phyloP scores from a whole-genome alignment of 35 echinoderm and acorn worm species.

The Acanthaster planci region DNA sequence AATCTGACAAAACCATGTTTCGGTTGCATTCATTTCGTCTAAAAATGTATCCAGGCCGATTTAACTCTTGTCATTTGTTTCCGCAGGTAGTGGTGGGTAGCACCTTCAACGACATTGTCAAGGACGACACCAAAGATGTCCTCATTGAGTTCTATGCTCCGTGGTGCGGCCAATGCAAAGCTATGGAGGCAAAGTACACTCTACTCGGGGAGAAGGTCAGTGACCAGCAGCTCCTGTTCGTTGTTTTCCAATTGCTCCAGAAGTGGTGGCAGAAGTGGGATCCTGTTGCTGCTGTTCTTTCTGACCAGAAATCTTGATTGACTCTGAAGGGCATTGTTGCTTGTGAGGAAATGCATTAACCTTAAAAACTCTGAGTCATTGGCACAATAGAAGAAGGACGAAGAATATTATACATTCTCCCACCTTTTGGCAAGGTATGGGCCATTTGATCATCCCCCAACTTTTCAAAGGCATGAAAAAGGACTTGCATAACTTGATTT shows the following conservation, averaged over 20 bases:
- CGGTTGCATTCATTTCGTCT: neutral
- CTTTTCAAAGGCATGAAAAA: no score
- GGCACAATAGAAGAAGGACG: no score
- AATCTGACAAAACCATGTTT: neutral
- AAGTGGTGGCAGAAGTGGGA: neutral
- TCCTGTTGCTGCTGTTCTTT: neutral
- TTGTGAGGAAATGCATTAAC: no score
- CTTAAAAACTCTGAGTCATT: no score
- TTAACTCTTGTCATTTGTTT: conserved; percentile 29
- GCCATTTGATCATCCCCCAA: no score
- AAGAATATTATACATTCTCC: no score
- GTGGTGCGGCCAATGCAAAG: conserved; percentile 98
- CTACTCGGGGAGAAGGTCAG: conserved; percentile 85
- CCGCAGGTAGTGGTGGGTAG: conserved; percentile 80
- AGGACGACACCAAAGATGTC: conserved; percentile 84
- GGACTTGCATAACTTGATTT: no score
- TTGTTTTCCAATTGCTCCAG: no score
- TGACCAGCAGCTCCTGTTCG: neutral
- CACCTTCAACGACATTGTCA: conserved; percentile 84
- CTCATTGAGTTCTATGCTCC: conserved; percentile 98
- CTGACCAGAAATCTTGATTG: no score
- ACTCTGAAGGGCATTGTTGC: no score
- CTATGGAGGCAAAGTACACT: conserved; percentile 73
- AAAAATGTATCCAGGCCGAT: neutral
- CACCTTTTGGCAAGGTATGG: no score